A percentile compares a stretch with the other conserved stretches of the same genome.
phyloP scores from a whole-genome alignment of 2,797 vertebrate species.

The Sandelia bainsii region DNA sequence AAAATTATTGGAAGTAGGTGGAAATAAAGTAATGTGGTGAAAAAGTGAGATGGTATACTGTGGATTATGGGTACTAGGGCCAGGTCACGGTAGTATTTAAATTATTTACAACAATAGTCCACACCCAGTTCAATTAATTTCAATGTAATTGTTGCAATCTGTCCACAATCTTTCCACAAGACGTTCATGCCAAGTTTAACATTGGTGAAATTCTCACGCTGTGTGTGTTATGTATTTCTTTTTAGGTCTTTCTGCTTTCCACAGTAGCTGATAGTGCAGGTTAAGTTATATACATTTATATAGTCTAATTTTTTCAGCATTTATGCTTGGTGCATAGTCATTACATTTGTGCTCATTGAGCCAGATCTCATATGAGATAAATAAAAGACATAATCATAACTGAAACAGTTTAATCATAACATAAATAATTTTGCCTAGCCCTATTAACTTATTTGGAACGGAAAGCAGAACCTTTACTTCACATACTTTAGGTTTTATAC shows the following conservation, averaged over 20 bases:
- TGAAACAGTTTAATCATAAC: neutral
- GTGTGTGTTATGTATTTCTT: neutral
- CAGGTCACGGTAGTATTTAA: neutral
- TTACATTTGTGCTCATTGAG: constrained; percentile 35
- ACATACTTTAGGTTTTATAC: neutral
- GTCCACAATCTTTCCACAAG: neutral
- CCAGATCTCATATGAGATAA: constrained; percentile 10
- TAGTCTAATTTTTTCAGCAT: constrained; percentile 12
- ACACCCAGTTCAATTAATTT: neutral
- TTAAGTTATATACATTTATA: neutral
- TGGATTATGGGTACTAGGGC: too few relatives aligned
- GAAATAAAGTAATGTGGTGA: too few relatives aligned
- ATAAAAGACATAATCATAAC: constrained; percentile 16
- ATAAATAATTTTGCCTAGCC: neutral
- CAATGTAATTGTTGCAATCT: too few relatives aligned
- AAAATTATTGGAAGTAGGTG: too few relatives aligned
- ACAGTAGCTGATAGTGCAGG: neutral
- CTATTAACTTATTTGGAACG: neutral
- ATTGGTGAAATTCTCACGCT: neutral
- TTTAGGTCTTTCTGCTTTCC: neutral
- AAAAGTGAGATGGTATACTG: too few relatives aligned
- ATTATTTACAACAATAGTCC: too few relatives aligned
- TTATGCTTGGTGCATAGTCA: constrained; percentile 37
- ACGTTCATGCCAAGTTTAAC: neutral
- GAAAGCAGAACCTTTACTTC: neutral